Conservation (phyloP, 1,140 invertebrate genomes). For the Trialeurodes vaporariorum region DNA sequence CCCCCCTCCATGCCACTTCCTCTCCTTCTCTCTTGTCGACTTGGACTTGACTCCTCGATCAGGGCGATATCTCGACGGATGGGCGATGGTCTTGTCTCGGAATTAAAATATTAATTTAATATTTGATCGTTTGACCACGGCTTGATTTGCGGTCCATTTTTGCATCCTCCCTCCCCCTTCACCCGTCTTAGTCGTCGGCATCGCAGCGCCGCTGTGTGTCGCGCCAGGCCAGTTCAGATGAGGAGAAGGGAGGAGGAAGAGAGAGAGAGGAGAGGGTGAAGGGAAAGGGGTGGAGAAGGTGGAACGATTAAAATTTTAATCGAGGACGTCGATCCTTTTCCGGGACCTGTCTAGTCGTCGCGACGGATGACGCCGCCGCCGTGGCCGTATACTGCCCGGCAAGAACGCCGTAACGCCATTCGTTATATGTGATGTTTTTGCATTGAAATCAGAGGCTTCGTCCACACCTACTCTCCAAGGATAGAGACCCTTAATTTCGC, state of each 20-base stretch:
- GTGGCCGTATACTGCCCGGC: neutral
- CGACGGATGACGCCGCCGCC: neutral
- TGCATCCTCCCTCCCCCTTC: neutral
- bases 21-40: no score
- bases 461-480: neutral
- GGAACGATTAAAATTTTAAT: neutral
- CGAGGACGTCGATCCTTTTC: neutral
- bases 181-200: no score
- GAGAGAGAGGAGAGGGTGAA: neutral
- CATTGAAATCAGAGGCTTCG: no score
- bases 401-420: neutral
- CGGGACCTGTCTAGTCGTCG: neutral
- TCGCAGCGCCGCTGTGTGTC: no score
- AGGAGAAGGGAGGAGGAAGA: neutral
- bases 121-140: neutral
- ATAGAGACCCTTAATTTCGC: neutral
- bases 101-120: constrained; percentile 1
- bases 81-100: neutral
- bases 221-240: no score
- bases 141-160: neutral
- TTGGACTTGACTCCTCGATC: no score
- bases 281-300: neutral
- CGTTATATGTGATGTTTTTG: no score
- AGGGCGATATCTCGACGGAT: no score
- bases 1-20: no score